These are phyloP conservation scores for Lycodopsis pacificus DNA, from an alignment of 2,797 vertebrate species.

Conservation along the genomic window DNA sequence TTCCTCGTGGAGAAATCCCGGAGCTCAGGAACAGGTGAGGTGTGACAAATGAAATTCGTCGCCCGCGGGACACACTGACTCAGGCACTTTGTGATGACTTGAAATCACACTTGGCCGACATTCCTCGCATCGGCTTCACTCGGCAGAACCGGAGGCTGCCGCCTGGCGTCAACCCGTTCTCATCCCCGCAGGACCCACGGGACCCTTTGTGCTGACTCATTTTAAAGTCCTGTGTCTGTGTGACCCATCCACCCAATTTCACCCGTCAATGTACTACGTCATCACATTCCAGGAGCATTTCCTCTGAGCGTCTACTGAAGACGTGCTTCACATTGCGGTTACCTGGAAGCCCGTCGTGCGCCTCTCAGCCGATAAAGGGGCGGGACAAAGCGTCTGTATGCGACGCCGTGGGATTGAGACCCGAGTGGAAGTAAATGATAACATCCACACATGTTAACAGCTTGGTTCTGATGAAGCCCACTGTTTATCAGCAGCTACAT, in stretches of 20 bases:
- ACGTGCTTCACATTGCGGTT: too few relatives aligned
- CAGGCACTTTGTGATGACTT: neutral
- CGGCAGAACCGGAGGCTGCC: too few relatives aligned
- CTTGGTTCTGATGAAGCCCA: neutral
- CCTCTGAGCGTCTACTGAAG: too few relatives aligned
- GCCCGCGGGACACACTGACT: conserved; percentile 18
- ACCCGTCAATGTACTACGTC: too few relatives aligned
- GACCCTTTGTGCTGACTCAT: too few relatives aligned
- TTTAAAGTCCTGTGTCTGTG: too few relatives aligned
- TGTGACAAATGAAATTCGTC: conserved; percentile 44
- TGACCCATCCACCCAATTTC: too few relatives aligned
- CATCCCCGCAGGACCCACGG: too few relatives aligned
- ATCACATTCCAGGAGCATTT: too few relatives aligned
- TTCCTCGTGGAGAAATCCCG: conserved; percentile 90
- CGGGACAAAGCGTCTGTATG: neutral
- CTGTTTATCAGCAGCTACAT: neutral
- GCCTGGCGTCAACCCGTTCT: too few relatives aligned
- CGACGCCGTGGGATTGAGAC: too few relatives aligned
- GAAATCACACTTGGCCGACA: conserved; percentile 2
- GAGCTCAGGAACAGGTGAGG: conserved; percentile 87
- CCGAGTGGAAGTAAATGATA: neutral
- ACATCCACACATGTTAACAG: neutral
- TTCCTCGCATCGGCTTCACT: neutral
- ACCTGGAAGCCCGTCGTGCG: neutral
- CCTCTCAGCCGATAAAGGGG: neutral